Evolutionary conservation across 2,113 vertebrate species (phyloP).

Genomic region (Panthera leo): DNA sequence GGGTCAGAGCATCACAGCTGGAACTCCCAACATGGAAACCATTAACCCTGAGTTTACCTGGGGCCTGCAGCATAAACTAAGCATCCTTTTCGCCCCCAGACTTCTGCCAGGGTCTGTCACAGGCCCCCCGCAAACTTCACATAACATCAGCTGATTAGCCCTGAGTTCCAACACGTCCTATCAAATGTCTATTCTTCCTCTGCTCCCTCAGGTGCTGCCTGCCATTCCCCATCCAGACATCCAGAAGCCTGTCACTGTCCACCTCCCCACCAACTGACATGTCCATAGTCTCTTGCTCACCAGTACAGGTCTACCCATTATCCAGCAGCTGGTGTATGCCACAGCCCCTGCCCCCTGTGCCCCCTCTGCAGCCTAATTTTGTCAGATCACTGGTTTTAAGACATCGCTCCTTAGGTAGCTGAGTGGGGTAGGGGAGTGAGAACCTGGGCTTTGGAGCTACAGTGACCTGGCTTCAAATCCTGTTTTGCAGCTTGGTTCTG

Average conservation of each 20-base stretch:
- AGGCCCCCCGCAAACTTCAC: background rate
- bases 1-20: conserved; percentile 39
- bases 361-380: background rate
- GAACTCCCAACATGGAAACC: conserved; percentile 12
- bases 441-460: background rate
- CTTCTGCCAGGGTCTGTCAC: background rate
- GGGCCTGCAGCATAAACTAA: background rate
- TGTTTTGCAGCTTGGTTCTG: background rate
- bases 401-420: background rate
- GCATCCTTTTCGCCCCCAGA: background rate
- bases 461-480: background rate
- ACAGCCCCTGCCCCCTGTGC: background rate
- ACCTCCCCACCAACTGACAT: background rate
- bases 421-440: background rate
- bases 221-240: background rate
- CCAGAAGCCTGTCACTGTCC: background rate
- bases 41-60: conserved; percentile 49
- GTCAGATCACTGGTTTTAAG: background rate
- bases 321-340: background rate
- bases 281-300: background rate
- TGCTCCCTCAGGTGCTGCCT: background rate
- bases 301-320: background rate
- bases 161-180: background rate
- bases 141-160: background rate
- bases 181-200: background rate